Conservation (phyloP, 92 coral and sea anemone genomes). For the Paramuricea clavata region DNA sequence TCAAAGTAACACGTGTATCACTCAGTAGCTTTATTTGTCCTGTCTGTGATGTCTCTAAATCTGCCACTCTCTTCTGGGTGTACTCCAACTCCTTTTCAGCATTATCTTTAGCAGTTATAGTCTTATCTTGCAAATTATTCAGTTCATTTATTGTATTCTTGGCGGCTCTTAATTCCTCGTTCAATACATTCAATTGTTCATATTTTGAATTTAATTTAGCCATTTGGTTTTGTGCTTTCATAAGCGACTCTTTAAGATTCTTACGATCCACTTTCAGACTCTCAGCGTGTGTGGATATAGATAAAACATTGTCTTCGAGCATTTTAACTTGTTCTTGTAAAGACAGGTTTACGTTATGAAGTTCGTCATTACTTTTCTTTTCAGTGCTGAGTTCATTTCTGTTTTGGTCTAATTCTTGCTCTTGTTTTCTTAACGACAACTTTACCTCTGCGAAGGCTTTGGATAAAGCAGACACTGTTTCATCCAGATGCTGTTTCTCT, state of each 20-base stretch:
- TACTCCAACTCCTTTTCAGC: neutral
- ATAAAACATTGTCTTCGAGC: conserved; percentile 3
- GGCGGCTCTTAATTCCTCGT: conserved; percentile 21
- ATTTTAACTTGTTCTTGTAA: conserved; percentile 10
- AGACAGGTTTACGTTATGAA: neutral
- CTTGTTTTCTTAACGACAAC: neutral
- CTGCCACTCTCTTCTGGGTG: neutral
- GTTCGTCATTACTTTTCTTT: neutral
- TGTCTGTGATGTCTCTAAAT: neutral
- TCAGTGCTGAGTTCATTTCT: neutral
- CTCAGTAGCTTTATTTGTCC: neutral
- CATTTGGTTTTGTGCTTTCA: conserved; percentile 11
- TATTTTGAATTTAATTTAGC: neutral
- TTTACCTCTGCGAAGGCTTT: neutral
- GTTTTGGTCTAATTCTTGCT: neutral
- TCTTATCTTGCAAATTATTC: neutral
- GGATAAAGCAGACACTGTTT: neutral
- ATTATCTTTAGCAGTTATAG: conserved; percentile 12
- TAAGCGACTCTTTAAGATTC: conserved; percentile 5
- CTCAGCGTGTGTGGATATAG: neutral
- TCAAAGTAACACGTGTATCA: conserved; percentile 10
- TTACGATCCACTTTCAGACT: conserved; percentile 8
- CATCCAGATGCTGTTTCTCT: neutral
- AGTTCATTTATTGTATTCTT: neutral
- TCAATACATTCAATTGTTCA: neutral